phyloP scores from a whole-genome alignment of 2,888 invertebrate genomes.

The Orchesellides sinensis region DNA sequence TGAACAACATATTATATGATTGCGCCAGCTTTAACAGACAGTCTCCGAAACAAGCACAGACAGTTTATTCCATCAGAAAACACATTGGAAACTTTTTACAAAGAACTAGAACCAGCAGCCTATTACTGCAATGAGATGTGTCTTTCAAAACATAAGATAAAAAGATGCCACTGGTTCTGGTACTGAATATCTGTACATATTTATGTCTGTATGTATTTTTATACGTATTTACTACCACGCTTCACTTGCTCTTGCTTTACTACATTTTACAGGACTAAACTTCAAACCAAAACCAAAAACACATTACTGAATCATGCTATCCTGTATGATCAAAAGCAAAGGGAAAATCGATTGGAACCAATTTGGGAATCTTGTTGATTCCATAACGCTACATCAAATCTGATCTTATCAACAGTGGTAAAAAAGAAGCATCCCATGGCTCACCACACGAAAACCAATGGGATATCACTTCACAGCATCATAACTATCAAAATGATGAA shows the following conservation, averaged over 20 bases:
- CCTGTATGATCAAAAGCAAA: background rate
- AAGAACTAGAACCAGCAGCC: no score
- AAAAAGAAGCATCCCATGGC: conserved; percentile 12
- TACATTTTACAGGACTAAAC: background rate
- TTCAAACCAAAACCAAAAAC: conserved; percentile 3
- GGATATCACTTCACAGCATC: conserved; percentile 32
- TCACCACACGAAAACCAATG: background rate
- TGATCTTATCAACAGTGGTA: conserved; percentile 34
- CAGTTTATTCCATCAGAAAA: conserved; percentile 17
- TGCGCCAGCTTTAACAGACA: conserved; percentile 31
- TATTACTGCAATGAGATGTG: background rate
- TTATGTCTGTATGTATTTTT: background rate
- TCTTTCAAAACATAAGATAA: conserved; percentile 12
- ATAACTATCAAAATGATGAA: conserved; percentile 37
- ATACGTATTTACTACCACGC: background rate
- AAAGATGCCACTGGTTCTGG: no score
- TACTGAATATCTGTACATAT: no score
- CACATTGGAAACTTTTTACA: no score
- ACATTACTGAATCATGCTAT: conserved; percentile 1
- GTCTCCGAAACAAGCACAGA: conserved; percentile 10
- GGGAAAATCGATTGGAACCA: conserved; percentile 50
- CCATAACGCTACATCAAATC: conserved; percentile 54
- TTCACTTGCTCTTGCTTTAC: background rate
- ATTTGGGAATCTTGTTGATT: conserved; percentile 50
- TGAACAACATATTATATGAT: conserved; percentile 30